phyloP scores from a whole-genome alignment of 2,888 invertebrate genomes.

The Drosophila austrosaltans region DNA sequence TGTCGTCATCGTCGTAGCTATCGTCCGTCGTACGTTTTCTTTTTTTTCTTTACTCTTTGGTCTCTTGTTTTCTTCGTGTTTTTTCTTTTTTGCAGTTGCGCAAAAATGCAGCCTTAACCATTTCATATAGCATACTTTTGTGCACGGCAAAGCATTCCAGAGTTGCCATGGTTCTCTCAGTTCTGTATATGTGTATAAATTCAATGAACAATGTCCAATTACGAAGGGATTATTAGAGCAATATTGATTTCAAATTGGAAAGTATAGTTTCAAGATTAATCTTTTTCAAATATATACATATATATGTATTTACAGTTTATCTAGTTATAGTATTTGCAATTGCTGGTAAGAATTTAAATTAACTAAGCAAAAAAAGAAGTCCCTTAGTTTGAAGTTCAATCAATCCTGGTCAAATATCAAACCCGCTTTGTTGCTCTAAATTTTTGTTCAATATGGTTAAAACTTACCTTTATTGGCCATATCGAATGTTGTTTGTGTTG shows the following conservation, averaged over 20 bases:
- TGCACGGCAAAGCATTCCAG: conserved; percentile 38
- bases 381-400: neutral
- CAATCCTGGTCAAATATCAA: neutral
- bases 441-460: neutral
- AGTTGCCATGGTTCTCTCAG: conserved; percentile 2
- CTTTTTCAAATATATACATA: too few species aligned
- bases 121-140: conserved; percentile 61
- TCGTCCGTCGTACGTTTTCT: conserved; percentile 27
- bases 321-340: too few species aligned
- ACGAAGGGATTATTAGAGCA: too few species aligned
- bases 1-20: conserved; percentile 33
- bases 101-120: conserved; percentile 53
- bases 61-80: conserved; percentile 12
- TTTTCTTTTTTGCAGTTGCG: conserved; percentile 49
- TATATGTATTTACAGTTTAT: too few species aligned
- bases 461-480: conserved; percentile 65
- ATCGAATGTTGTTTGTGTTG: conserved; percentile 49
- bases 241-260: too few species aligned
- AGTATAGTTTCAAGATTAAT: too few species aligned
- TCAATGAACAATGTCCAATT: neutral
- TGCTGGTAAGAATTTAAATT: too few species aligned
- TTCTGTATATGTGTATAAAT: neutral
- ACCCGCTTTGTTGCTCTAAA: neutral
- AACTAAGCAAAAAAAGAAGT: neutral
- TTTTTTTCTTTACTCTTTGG: conserved; percentile 19